These are phyloP conservation scores for Pheosia tremula DNA, from an alignment of 2,888 invertebrate species.

Conservation along the genomic window DNA sequence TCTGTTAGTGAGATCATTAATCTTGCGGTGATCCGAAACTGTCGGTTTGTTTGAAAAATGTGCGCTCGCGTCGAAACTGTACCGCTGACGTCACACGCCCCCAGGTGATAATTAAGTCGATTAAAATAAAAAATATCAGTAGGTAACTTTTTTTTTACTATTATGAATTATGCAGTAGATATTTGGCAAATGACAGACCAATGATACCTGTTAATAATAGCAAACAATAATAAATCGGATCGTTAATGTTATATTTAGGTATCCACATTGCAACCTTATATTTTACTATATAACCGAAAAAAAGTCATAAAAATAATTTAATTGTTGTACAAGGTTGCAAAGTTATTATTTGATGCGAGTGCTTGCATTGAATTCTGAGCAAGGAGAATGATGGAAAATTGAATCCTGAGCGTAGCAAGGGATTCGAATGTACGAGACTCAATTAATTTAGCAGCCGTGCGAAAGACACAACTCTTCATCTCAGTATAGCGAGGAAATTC, in stretches of 20 bases:
- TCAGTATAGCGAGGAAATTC: too few relatives aligned
- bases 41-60: constrained; percentile 70
- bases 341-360: too few relatives aligned
- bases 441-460: too few relatives aligned
- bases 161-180: constrained; percentile 28
- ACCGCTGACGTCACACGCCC: constrained; percentile 51
- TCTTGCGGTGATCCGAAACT: constrained; percentile 68
- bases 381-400: too few relatives aligned
- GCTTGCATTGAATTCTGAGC: too few relatives aligned
- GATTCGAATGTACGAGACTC: too few relatives aligned
- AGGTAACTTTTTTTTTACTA: constrained; percentile 28
- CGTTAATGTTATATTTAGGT: background rate
- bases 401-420: too few relatives aligned
- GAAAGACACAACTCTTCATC: too few relatives aligned
- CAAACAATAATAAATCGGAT: background rate
- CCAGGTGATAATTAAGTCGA: constrained; percentile 47
- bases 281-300: too few relatives aligned
- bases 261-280: background rate
- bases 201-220: background rate
- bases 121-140: constrained; percentile 32
- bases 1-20: constrained; percentile 70
- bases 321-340: too few relatives aligned
- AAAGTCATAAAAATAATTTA: too few relatives aligned
- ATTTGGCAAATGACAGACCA: background rate
- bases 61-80: constrained; percentile 51